A percentile compares a stretch with the other conserved stretches of the same genome.
These are phyloP conservation scores for Tachuris rubrigastra DNA, from an alignment of 2,113 vertebrate genomes.

Conservation along the genomic window DNA sequence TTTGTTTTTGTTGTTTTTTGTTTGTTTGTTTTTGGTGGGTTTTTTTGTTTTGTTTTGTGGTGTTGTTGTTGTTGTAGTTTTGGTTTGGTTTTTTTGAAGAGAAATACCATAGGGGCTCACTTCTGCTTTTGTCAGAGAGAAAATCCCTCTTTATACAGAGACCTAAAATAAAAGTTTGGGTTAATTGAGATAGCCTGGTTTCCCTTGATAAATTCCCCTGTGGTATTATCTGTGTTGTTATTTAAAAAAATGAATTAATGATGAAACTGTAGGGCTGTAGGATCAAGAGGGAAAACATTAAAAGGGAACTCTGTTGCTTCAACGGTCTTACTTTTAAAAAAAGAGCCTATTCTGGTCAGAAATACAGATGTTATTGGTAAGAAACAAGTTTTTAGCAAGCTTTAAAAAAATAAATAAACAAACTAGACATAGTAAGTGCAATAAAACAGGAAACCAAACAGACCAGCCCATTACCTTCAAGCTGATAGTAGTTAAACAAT, in stretches of 20 bases:
- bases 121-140: neutral
- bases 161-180: neutral
- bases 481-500: neutral
- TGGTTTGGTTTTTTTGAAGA: neutral
- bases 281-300: neutral
- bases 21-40: neutral
- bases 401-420: neutral
- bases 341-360: neutral
- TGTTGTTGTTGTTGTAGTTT: too few species aligned
- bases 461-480: neutral
- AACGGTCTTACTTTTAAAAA: neutral
- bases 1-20: too few species aligned
- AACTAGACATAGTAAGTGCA: neutral
- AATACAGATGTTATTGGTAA: neutral
- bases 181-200: neutral
- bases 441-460: neutral
- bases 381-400: neutral
- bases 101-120: neutral
- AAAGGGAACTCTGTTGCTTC: neutral
- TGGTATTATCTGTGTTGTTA: neutral
- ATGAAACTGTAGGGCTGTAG: neutral
- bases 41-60: too few species aligned
- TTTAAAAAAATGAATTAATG: neutral
- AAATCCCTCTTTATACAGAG: neutral
- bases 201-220: neutral